A percentile compares a stretch with the other conserved stretches of the same genome.
phyloP scores from a whole-genome alignment of 1,140 invertebrate genomes.

The Pogonus chalceus region DNA sequence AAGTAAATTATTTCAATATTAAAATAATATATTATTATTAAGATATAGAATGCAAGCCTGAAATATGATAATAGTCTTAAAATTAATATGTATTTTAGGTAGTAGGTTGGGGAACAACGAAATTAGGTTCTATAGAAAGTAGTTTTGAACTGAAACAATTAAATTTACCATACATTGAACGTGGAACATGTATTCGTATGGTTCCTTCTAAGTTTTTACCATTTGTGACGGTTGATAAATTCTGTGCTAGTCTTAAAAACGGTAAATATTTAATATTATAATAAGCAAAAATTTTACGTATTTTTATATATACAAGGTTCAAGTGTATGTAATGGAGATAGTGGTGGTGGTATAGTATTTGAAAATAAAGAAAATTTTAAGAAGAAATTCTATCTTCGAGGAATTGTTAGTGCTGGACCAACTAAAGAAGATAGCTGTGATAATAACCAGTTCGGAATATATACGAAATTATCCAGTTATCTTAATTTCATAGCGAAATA shows the following conservation, averaged over 20 bases:
- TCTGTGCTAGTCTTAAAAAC: constrained; percentile 16
- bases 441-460: constrained; percentile 26
- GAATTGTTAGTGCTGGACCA: constrained; percentile 28
- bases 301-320: too few relatives aligned
- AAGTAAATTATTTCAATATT: too few relatives aligned
- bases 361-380: constrained; percentile 10
- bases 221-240: constrained; percentile 19
- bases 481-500: neutral
- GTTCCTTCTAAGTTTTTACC: constrained; percentile 4
- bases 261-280: constrained; percentile 4
- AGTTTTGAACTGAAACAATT: constrained; percentile 16
- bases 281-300: too few relatives aligned
- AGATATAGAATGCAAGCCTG: too few relatives aligned
- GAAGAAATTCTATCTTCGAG: constrained; percentile 27
- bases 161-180: constrained; percentile 9
- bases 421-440: constrained; percentile 20
- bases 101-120: constrained; percentile 33
- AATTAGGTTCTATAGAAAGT: constrained; percentile 6
- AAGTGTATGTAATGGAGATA: constrained; percentile 28
- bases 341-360: constrained; percentile 30
- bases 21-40: too few relatives aligned
- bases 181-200: constrained; percentile 8
- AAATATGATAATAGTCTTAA: too few relatives aligned
- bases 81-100: constrained; percentile 25
- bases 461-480: constrained; percentile 21